These are phyloP conservation scores for Crossaster papposus DNA, from an alignment of 53 echinoderm and acorn worm genomes.

Conservation along the genomic window DNA sequence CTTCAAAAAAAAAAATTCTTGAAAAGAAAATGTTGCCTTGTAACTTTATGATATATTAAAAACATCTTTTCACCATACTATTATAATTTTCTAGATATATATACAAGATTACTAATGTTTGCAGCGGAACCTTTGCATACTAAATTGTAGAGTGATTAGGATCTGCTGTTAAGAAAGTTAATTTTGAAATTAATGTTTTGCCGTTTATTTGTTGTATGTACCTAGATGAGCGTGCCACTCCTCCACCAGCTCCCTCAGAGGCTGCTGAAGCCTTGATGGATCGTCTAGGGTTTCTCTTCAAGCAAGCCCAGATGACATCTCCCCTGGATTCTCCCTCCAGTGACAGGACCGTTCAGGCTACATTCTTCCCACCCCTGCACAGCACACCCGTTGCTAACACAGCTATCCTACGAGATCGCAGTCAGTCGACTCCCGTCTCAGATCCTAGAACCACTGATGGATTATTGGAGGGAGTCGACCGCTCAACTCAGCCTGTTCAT, in stretches of 20 bases:
- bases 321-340: conserved; percentile 54
- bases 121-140: no score
- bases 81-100: no score
- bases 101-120: no score
- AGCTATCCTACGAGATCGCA: conserved; percentile 49
- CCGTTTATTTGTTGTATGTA: not conserved
- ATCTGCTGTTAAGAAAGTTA: no score
- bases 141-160: no score
- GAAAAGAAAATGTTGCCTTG: no score
- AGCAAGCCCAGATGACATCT: conserved; percentile 69
- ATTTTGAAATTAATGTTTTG: not conserved
- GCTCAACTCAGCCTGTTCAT: not conserved
- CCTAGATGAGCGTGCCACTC: conserved; percentile 79
- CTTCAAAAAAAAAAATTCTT: no score
- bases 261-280: conserved; percentile 93
- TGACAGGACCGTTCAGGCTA: conserved; percentile 35
- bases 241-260: conserved; percentile 86
- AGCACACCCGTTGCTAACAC: conserved; percentile 61
- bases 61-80: no score
- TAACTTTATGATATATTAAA: no score
- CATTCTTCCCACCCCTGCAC: conserved; percentile 61
- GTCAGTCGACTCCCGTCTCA: conserved; percentile 6
- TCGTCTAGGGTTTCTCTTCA: conserved; percentile 93
- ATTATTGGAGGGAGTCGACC: not conserved
- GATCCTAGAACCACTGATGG: conserved; percentile 13